Base-by-base conservation (phyloP, 1,140 invertebrate species). In the Drosophila watanabei region DNA sequence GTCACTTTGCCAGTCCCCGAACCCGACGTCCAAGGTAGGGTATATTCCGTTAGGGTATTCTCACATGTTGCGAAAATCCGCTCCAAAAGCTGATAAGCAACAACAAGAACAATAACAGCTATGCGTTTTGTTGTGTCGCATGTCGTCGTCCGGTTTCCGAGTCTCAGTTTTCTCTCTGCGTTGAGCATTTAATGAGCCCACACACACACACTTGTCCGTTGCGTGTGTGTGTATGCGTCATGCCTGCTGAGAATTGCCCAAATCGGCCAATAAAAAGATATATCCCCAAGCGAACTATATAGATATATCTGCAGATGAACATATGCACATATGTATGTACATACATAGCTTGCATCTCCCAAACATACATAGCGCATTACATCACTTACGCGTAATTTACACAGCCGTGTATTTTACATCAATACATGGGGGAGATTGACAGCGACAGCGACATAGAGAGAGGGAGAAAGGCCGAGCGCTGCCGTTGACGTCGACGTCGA, bases 81-180 rank as follows among this genome's bases (percentile, higher is more conserved):
- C 57, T 60, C 37, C 18, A 35, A 51, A 64, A 57, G 45, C 14
- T 66, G 61, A 77, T 75, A 79, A 62, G 28, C 69, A 58, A 58
- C 43, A 51, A 57, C 41, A 64, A 71, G n/a, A 68, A 49, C 58
- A 73, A 72, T 41, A 77, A 58, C 18, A 69, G 20, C 43, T 30
- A 35, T 70, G 52, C 43, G 37, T 70, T 66, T 49, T 52, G 82
- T 78, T 72, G 60, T 49, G 60, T 66, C 18, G 65, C 28, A 48
- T 51, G 77, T 83, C 76, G 84, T 87, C 76, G 84, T 87, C 84
- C 84, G 84, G 84, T 77, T 76, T 76, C 73, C 39, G 51, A 48
- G 59, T 56, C 37, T 57, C 60, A 45, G 71, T 73, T 75, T 61
- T 59, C 46, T 56, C 39, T 37, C 18, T 66, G 54, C 24, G 54